Evolutionary conservation across 2,888 invertebrate genomes (phyloP), one percentile per base, ranked within the genome.

Genomic region (Flexamia atlantica): DNA sequence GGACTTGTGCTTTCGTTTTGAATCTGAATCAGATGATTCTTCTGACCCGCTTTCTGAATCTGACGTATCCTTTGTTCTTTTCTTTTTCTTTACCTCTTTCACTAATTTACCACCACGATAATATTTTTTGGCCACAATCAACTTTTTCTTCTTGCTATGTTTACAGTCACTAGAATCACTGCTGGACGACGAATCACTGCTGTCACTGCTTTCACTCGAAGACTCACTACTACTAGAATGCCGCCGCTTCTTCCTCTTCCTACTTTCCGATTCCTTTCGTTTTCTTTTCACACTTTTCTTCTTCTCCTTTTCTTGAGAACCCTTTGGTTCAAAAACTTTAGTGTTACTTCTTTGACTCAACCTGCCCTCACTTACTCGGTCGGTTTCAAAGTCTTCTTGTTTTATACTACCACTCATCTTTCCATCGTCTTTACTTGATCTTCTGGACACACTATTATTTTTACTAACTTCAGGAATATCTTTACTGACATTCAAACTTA

Each of bases 251-350:
- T 85, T 86, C 79, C 89, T 89, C 36, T 89, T 87, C 53, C 89
- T 84, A 84, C 89, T 89, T 81, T 89, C 89, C 1, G 88, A 87
- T 87, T 88, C 87, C 89, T 91, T 64, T 57, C 81, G 88, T 88
- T 81, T 88, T 90, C 9, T 88, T 85, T 87, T 32, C 53, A 50
- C 5, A 82, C 40, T 80, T 74, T 84, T 14, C 36, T 72, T 5
- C 86, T 85, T 72, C 84, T 87, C 20, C 82, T 81, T 86, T 81
- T 85, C 87, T 14, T 89, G 89, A 64, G 64, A 64, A 64, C 12
- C 30, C 60, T 89, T 90, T 40, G 88, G 87, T 0, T 87, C 87
- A 60, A 30, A 17, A 1, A 85, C 25, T 79, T 88, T 89, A 28
- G 88, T 88, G 2, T 85, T 70, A 36, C 85, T 30, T 53, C 74